Evolutionary conservation across 1,140 invertebrate genomes (phyloP).

Genomic region (Eupristina koningsbergeri): DNA sequence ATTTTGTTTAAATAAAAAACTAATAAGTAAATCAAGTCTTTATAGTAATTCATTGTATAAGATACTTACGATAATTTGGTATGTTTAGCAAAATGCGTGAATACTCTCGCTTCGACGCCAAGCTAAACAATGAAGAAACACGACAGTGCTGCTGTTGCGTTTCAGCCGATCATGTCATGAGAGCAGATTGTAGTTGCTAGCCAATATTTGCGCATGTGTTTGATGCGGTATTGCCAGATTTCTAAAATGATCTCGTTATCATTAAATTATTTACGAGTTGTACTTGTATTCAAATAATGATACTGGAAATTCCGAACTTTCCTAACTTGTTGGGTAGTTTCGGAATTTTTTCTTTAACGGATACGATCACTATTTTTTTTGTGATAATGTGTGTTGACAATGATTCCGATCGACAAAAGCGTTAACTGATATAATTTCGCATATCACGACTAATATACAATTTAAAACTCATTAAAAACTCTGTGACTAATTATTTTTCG

Average conservation of each 20-base stretch:
- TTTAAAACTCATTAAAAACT: background rate
- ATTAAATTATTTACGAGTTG: too few relatives aligned
- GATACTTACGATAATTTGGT: constrained; percentile 47
- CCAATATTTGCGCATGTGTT: constrained; percentile 2
- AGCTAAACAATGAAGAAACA: constrained; percentile 65
- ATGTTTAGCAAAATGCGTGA: constrained; percentile 68
- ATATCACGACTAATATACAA: background rate
- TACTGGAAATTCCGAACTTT: background rate
- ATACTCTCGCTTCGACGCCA: constrained; percentile 73
- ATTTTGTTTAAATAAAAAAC: too few relatives aligned
- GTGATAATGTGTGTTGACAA: background rate
- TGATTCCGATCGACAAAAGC: background rate
- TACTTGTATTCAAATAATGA: background rate
- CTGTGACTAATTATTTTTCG: constrained; percentile 3
- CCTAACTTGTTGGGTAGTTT: background rate
- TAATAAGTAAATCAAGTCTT: too few relatives aligned
- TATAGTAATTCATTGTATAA: background rate
- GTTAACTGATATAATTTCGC: background rate
- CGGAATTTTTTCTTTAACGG: background rate
- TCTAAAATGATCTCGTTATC: too few relatives aligned
- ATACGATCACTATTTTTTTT: background rate
- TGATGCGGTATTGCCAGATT: constrained; percentile 20
- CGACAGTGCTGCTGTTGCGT: constrained; percentile 1
- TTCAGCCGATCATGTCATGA: background rate
- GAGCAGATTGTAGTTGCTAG: background rate